Conservation (phyloP, 2,888 invertebrate genomes). For the Pammene aurita region DNA sequence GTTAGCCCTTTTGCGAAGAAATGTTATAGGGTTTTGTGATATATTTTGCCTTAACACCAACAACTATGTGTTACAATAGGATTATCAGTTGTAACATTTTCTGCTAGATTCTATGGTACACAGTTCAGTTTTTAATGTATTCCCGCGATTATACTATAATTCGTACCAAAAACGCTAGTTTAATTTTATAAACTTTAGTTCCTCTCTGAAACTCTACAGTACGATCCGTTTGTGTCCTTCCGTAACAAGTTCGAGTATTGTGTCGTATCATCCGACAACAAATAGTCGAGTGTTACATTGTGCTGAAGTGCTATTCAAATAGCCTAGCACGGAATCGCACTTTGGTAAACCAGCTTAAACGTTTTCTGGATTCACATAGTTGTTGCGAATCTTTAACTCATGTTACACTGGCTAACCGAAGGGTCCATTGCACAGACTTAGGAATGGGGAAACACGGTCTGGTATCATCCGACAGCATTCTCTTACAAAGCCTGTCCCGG, state of each 20-base stretch:
- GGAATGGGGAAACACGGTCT: not conserved
- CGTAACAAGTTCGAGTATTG: constrained; percentile 15
- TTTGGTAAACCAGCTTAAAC: not conserved
- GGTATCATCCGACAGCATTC: constrained; percentile 1
- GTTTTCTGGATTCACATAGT: too few species aligned
- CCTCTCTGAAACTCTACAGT: not conserved
- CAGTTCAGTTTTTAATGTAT: too few species aligned
- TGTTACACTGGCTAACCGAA: not conserved
- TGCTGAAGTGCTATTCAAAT: not conserved
- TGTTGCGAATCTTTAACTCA: not conserved
- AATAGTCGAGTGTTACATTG: constrained; percentile 2
- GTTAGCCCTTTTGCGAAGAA: too few species aligned
- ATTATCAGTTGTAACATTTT: too few species aligned
- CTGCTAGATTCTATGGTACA: too few species aligned
- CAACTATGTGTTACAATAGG: too few species aligned
- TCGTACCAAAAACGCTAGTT: not conserved
- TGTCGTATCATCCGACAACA: not conserved
- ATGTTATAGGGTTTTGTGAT: too few species aligned
- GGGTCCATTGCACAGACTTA: not conserved
- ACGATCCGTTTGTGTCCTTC: not conserved
- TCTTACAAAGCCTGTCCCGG: constrained; percentile 20
- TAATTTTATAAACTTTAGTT: not conserved
- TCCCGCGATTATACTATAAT: too few species aligned
- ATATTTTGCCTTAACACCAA: too few species aligned
- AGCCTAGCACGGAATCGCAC: not conserved